Percentiles rank a stretch among this genome's conserved stretches.
These are phyloP conservation scores for Caloenas nicobarica DNA, from an alignment of 2,113 vertebrate genomes.

Conservation along the genomic window DNA sequence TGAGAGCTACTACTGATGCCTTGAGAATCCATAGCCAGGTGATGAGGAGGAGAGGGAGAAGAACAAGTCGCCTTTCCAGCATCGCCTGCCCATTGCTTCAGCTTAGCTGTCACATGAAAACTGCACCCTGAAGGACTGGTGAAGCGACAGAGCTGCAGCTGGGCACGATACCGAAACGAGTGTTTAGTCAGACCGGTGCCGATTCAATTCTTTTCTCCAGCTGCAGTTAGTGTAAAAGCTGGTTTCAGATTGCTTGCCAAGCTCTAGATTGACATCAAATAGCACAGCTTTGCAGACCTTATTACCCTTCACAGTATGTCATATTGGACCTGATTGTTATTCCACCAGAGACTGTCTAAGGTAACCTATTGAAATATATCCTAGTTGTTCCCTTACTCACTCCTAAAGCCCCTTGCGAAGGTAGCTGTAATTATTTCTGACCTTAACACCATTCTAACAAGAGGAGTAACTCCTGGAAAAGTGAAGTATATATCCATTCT, in stretches of 20 bases:
- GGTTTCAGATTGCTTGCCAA: background rate
- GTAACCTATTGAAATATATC: background rate
- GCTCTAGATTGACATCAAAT: background rate
- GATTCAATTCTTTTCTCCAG: background rate
- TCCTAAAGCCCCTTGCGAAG: background rate
- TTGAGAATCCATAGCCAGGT: background rate
- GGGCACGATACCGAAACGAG: fast-evolving
- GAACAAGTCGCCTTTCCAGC: background rate
- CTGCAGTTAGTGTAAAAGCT: background rate
- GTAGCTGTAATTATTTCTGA: background rate
- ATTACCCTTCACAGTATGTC: background rate
- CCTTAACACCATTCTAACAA: background rate
- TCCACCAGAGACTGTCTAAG: background rate
- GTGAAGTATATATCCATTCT: background rate
- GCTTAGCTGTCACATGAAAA: background rate
- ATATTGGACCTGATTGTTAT: background rate
- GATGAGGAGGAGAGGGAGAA: background rate
- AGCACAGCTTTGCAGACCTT: background rate
- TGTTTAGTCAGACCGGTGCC: background rate
- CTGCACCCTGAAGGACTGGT: background rate
- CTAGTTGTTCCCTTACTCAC: background rate
- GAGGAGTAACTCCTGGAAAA: background rate
- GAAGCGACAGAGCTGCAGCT: background rate
- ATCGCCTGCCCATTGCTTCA: background rate
- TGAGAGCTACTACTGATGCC: background rate